Conservation (phyloP, 53 echinoderm and acorn worm species). For the Mesocentrotus franciscanus region DNA sequence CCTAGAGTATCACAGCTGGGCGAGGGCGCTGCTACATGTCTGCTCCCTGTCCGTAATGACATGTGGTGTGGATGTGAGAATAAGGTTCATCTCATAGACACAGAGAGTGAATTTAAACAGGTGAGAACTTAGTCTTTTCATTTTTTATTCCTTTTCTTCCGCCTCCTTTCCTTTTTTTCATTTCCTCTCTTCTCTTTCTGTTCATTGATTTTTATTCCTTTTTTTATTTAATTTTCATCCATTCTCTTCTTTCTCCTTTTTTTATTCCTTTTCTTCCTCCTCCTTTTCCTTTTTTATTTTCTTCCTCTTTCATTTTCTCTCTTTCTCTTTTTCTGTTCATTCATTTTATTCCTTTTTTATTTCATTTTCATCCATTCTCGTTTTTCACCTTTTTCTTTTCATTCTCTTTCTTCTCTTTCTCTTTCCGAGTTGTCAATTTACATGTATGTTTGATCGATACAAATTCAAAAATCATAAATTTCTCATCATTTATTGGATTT, state of each 20-base stretch:
- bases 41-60: conserved; percentile 80
- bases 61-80: conserved; percentile 96
- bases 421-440: too few species aligned
- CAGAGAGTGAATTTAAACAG: conserved; percentile 84
- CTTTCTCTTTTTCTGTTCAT: too few species aligned
- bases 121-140: conserved; percentile 26
- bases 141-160: neutral
- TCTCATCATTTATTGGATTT: too few species aligned
- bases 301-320: too few species aligned
- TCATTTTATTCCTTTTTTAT: too few species aligned
- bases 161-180: neutral
- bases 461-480: too few species aligned
- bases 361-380: too few species aligned
- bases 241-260: neutral
- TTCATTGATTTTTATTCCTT: neutral
- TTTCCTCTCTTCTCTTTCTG: neutral
- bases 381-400: too few species aligned
- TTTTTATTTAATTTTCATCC: neutral
- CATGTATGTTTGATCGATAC: too few species aligned
- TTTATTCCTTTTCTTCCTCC: too few species aligned
- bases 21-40: conserved; percentile 76
- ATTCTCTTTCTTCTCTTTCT: too few species aligned
- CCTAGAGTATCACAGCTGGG: conserved; percentile 80
- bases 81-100: conserved; percentile 80
- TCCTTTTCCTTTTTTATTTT: too few species aligned